Base-by-base conservation (phyloP, 2,888 invertebrate genomes). In the Campopleginae sp. region DNA sequence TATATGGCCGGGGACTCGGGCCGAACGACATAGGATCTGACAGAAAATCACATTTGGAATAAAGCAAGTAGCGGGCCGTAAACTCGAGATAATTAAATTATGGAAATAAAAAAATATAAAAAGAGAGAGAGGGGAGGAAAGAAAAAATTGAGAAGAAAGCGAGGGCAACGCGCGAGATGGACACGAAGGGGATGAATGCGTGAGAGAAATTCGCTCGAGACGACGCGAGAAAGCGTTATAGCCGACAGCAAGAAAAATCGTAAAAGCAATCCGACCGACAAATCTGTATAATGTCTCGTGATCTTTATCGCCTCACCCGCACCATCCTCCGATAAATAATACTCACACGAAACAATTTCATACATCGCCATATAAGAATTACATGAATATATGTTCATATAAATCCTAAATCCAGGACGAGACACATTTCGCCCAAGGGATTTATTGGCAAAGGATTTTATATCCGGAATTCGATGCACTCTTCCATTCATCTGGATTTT, bases 211-310 rank as follows among this genome's bases (percentile, higher is more conserved):
- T 80, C 48, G n/a, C 66, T 75, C 68, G 77, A 51, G 51, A 46
- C 75, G 74, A 75, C 77, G 48, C 61, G 58, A 78, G 76, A 74
- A 68, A 72, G 58, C 68, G 80, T 87, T 85, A 78, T 68, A 85
- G 87, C 86, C 89, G 89, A 89, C 89, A 87, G 91, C 90, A 88
- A 90, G 91, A 91, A 92, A 92, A 92, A 93, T 92, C 93, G 91
- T 93, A 93, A 93, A 93, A 93, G 86, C 92, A 93, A 91, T 89
- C 91, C 92, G 91, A 91, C 91, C 92, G 93, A 93, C 93, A 93
- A 93, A 93, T 93, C 93, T 93, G 93, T 92, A 93, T 92, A 92
- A 92, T 92, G 92, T 92, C 90, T 90, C 90, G 91, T 92, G 92
- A 93, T 92, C 92, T 93, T 93, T 93, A 93, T 92, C 92, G 91